Evolutionary conservation across 2,888 invertebrate species (phyloP).

Genomic region (Cosmia trapezina): DNA sequence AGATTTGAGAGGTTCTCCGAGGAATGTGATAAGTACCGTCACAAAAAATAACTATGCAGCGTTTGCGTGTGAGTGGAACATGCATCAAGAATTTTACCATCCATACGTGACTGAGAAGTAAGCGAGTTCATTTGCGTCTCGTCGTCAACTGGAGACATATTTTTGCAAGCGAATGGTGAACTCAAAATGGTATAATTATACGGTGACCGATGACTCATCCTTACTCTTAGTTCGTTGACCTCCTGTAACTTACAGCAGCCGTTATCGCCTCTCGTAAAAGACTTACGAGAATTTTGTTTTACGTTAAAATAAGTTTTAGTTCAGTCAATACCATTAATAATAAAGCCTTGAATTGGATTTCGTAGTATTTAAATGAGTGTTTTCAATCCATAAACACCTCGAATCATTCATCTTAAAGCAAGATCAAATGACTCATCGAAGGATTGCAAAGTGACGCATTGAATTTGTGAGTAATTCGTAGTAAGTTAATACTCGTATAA

Average conservation of each 20-base stretch:
- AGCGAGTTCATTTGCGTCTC: constrained; percentile 70
- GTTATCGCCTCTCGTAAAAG: constrained; percentile 67
- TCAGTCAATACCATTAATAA: constrained; percentile 4
- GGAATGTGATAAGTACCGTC: constrained; percentile 52
- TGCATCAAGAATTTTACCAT: constrained; percentile 69
- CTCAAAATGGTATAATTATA: constrained; percentile 71
- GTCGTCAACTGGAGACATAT: constrained; percentile 56
- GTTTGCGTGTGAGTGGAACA: constrained; percentile 65
- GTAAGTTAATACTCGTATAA: constrained; percentile 62
- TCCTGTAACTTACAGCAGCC: constrained; percentile 77
- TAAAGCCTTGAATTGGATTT: constrained; percentile 30
- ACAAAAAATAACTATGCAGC: constrained; percentile 62
- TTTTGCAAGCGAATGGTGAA: constrained; percentile 66
- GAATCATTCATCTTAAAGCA: constrained; percentile 74
- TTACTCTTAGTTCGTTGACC: constrained; percentile 83
- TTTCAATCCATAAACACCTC: constrained; percentile 47
- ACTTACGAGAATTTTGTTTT: constrained; percentile 9
- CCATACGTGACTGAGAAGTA: constrained; percentile 72
- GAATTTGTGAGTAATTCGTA: constrained; percentile 72
- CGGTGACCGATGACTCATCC: constrained; percentile 81
- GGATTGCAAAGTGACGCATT: constrained; percentile 79
- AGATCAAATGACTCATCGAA: constrained; percentile 77
- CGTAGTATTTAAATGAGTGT: constrained; percentile 45
- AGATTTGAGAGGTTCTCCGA: constrained; percentile 53
- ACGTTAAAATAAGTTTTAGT: constrained; percentile 20